Evolutionary conservation across 2,888 invertebrate genomes (phyloP).

Genomic region (Nezara viridula): DNA sequence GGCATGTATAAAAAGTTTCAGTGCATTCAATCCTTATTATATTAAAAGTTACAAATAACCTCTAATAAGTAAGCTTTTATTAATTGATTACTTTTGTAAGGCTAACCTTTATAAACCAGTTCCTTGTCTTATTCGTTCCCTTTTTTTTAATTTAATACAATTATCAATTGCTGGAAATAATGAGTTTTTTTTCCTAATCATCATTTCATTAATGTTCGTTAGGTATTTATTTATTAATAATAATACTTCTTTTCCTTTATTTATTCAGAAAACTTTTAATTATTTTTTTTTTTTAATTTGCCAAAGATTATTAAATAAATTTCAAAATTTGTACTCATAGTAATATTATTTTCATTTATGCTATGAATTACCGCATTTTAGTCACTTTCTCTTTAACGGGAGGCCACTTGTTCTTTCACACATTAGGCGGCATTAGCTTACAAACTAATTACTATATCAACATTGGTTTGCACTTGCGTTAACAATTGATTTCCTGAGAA

Average conservation of each 20-base stretch:
- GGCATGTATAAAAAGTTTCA: slow-evolving; percentile 32
- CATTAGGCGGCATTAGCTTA: too few species aligned
- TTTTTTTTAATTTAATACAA: background rate
- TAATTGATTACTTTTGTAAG: background rate
- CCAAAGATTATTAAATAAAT: too few species aligned
- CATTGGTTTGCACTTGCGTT: too few species aligned
- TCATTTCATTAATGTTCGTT: background rate
- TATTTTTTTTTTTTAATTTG: background rate
- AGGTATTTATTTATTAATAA: background rate
- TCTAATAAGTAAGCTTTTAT: background rate
- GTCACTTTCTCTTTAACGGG: too few species aligned
- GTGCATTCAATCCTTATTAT: background rate
- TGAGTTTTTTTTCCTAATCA: background rate
- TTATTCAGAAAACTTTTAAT: background rate
- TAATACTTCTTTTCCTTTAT: background rate
- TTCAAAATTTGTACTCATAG: too few species aligned
- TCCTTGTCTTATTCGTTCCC: background rate
- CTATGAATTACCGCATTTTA: too few species aligned
- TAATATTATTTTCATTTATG: too few species aligned
- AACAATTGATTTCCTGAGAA: too few species aligned
- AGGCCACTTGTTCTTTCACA: too few species aligned
- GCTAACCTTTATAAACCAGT: background rate
- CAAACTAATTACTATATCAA: too few species aligned
- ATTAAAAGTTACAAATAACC: slow-evolving; percentile 23
- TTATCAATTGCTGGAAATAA: background rate